Percentiles rank a stretch among this genome's conserved stretches.
phyloP scores from a whole-genome alignment of 2,113 vertebrate species.

The Indri indri region DNA sequence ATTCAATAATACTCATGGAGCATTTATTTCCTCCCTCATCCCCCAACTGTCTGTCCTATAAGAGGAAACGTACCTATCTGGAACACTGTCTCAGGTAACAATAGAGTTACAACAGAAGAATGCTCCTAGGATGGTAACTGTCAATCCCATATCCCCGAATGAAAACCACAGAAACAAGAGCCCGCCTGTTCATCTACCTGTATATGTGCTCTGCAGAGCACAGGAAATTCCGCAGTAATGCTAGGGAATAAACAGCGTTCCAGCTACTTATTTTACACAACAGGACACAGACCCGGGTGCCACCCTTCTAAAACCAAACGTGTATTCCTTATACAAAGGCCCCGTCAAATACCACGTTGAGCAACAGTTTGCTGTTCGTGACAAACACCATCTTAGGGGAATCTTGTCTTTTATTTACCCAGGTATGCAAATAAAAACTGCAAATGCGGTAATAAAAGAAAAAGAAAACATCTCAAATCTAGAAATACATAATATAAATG shows the following conservation, averaged over 20 bases:
- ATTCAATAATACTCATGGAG: not conserved
- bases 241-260: not conserved
- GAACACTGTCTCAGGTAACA: not conserved
- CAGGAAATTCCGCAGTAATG: conserved; percentile 7
- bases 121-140: not conserved
- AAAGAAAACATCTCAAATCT: conserved; percentile 54
- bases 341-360: not conserved
- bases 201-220: not conserved
- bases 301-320: not conserved
- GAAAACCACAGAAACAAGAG: conserved; percentile 41
- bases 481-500: conserved; percentile 54
- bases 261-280: not conserved
- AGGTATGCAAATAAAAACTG: conserved; percentile 68
- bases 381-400: conserved; percentile 23
- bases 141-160: not conserved
- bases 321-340: not conserved
- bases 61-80: not conserved
- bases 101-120: not conserved
- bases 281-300: not conserved
- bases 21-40: not conserved
- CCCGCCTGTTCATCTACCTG: conserved; percentile 23
- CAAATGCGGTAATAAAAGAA: not conserved
- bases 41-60: not conserved
- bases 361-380: conserved; percentile 61
- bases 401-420: conserved; percentile 64